Percentiles rank a stretch among this genome's conserved stretches.
Conservation (phyloP, 1,140 invertebrate species). For the Leptestheria dahalacensis region DNA sequence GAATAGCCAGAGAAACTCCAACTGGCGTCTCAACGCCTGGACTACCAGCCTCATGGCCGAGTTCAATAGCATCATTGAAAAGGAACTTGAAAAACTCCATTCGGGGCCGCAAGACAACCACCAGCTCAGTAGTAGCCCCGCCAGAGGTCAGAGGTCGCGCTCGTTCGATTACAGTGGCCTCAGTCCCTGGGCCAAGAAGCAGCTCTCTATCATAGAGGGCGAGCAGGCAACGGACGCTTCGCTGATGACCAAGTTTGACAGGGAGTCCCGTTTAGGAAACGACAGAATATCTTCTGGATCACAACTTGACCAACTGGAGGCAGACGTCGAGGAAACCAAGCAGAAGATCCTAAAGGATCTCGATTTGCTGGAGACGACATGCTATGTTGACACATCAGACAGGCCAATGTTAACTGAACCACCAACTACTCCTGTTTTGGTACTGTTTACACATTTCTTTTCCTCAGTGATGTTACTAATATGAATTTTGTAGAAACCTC, state of each 20-base stretch:
- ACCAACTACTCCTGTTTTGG: too few species aligned
- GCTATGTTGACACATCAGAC: too few species aligned
- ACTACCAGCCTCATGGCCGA: conserved; percentile 11
- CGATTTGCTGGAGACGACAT: background rate
- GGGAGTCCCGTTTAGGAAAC: too few species aligned
- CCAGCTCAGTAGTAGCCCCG: background rate
- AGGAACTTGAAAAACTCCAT: conserved; percentile 3
- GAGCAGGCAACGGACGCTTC: background rate
- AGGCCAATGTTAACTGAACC: too few species aligned
- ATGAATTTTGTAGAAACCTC: conserved; percentile 10
- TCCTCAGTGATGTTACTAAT: background rate
- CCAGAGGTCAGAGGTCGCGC: background rate
- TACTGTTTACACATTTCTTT: too few species aligned
- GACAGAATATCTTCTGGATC: background rate
- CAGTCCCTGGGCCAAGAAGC: conserved; percentile 11
- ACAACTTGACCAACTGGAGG: background rate
- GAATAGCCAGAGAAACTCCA: background rate
- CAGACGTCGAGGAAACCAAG: conserved; percentile 1
- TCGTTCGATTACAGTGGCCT: conserved; percentile 3
- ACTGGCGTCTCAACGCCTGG: background rate
- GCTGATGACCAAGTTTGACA: too few species aligned
- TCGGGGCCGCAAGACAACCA: background rate
- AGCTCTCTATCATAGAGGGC: background rate
- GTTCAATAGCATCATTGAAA: conserved; percentile 13
- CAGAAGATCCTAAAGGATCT: conserved; percentile 3